Percentiles rank a stretch among this genome's conserved stretches.
Evolutionary conservation across 2,888 invertebrate species (phyloP).

Genomic region (Linyphia triangularis): DNA sequence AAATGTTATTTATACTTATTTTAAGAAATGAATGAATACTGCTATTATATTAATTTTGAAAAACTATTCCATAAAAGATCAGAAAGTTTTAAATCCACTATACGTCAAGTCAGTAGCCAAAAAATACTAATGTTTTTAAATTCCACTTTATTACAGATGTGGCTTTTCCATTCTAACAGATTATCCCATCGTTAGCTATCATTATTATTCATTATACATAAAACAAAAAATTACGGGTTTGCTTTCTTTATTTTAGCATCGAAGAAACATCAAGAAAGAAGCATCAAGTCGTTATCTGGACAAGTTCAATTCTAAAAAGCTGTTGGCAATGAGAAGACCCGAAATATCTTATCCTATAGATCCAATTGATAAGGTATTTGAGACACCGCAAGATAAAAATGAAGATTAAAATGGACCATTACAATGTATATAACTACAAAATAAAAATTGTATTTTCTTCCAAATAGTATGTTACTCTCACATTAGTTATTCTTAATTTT

Average conservation of each 20-base stretch:
- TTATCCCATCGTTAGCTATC: too few species aligned
- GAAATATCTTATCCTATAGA: slow-evolving; percentile 86
- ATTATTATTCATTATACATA: background rate
- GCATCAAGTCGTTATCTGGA: slow-evolving; percentile 89
- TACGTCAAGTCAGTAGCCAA: too few species aligned
- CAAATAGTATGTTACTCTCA: background rate
- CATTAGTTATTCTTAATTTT: too few species aligned
- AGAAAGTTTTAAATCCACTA: too few species aligned
- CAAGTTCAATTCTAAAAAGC: slow-evolving; percentile 89
- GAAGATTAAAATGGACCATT: background rate
- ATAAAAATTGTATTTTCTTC: background rate
- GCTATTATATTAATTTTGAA: too few species aligned
- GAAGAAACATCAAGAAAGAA: slow-evolving; percentile 85
- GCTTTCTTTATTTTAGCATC: slow-evolving; percentile 82
- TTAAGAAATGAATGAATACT: too few species aligned
- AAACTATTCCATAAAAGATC: too few species aligned
- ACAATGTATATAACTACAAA: background rate
- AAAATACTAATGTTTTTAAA: too few species aligned
- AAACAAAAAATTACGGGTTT: too few species aligned
- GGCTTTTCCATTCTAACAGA: too few species aligned
- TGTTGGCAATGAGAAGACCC: slow-evolving; percentile 87
- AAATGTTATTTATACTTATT: too few species aligned
- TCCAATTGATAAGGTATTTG: slow-evolving; percentile 80
- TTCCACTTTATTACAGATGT: too few species aligned
- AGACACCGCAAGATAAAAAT: slow-evolving; percentile 68